These are phyloP conservation scores for Furnarius figulus DNA, from an alignment of 2,113 vertebrate genomes.

Conservation along the genomic window DNA sequence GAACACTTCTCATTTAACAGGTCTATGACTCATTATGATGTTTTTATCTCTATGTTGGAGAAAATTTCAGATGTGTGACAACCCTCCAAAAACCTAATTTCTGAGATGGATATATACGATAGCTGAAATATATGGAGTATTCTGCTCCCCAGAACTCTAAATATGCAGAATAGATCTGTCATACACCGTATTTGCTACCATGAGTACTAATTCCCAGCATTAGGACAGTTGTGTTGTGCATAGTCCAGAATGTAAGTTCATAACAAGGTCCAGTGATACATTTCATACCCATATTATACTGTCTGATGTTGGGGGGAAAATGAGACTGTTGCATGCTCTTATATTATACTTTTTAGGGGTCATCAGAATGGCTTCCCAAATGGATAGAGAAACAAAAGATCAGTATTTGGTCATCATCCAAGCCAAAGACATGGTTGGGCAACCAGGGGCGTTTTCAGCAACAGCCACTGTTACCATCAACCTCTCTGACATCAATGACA, in stretches of 20 bases:
- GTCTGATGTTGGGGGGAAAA: background rate
- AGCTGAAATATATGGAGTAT: background rate
- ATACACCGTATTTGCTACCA: rapidly evolving
- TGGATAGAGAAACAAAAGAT: constrained; percentile 91
- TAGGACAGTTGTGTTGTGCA: background rate
- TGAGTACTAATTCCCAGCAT: background rate
- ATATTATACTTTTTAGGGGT: constrained; percentile 76
- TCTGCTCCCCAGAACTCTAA: background rate
- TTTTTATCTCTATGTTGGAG: background rate
- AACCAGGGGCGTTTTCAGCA: constrained; percentile 81
- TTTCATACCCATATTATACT: background rate
- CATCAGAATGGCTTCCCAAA: constrained; percentile 87
- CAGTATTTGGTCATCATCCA: constrained; percentile 87
- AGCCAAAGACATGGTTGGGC: constrained; percentile 92
- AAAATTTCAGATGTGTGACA: background rate
- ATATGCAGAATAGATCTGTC: background rate
- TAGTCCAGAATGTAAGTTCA: background rate
- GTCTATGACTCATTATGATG: rapidly evolving
- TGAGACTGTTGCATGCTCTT: background rate
- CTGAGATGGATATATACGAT: background rate
- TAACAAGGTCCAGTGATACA: background rate
- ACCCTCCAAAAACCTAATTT: background rate
- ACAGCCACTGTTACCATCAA: constrained; percentile 89
- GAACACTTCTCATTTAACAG: background rate
- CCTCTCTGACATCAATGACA: constrained; percentile 93